Percentiles rank a stretch among this genome's conserved stretches.
Conservation (phyloP, 2,888 invertebrate genomes). For the Leptinotarsa juncta region DNA sequence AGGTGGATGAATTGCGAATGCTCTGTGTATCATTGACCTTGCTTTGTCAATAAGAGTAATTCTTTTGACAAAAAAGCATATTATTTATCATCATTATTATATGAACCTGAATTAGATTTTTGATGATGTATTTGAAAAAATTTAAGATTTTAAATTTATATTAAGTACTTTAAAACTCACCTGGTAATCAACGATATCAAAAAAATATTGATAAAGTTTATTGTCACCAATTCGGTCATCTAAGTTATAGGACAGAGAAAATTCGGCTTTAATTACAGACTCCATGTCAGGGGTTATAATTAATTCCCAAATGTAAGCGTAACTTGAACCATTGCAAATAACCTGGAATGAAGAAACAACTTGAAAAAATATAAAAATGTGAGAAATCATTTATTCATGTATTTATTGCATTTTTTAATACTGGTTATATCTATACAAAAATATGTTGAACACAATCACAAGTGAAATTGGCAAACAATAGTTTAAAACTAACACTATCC, state of each 20-base stretch:
- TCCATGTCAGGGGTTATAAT: constrained; percentile 63
- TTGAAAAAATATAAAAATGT: not conserved
- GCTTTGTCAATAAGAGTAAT: too few relatives aligned
- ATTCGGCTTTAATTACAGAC: constrained; percentile 72
- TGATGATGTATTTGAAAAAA: not conserved
- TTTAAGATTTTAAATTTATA: too few relatives aligned
- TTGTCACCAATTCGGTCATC: constrained; percentile 59
- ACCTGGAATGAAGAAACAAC: constrained; percentile 64
- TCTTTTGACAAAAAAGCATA: too few relatives aligned
- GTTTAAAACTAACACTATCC: too few relatives aligned
- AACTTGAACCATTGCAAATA: constrained; percentile 79
- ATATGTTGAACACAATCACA: not conserved
- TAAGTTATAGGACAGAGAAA: constrained; percentile 72
- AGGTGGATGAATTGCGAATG: too few relatives aligned
- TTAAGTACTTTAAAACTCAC: constrained; percentile 61
- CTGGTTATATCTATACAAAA: not conserved
- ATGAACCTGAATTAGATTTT: not conserved
- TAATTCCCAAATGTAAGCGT: constrained; percentile 86
- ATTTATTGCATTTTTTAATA: not conserved
- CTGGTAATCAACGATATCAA: constrained; percentile 85
- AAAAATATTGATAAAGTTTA: constrained; percentile 74
- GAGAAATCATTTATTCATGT: too few relatives aligned
- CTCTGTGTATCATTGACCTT: too few relatives aligned
- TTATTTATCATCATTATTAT: too few relatives aligned
- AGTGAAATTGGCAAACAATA: too few relatives aligned